Conservation (phyloP, 35 echinoderm and acorn worm genomes). For the Lytechinus variegatus region DNA sequence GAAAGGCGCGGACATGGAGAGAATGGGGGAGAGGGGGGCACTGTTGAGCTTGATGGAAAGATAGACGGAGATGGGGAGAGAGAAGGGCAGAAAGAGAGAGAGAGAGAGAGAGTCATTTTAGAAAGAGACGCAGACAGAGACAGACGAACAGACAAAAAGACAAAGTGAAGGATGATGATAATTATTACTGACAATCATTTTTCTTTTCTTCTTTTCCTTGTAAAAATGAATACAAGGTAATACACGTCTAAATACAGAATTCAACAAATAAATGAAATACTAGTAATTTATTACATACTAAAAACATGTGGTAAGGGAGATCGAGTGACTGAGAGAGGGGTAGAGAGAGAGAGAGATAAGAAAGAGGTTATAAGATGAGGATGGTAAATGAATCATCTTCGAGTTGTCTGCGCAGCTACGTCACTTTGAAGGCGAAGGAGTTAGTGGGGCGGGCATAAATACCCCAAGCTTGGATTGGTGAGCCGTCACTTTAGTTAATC, state of each 20-base stretch:
- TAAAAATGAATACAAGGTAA: no score
- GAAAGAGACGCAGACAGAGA: background rate
- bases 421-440: background rate
- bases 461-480: background rate
- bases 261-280: no score
- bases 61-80: no score
- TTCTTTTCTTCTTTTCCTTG: no score
- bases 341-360: background rate
- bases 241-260: no score
- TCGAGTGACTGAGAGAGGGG: background rate
- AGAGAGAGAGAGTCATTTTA: background rate
- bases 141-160: no score
- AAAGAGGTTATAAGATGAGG: background rate
- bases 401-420: constrained; percentile 7
- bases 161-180: no score
- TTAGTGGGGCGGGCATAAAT: background rate
- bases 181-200: no score
- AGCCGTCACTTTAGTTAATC: background rate
- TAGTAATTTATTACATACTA: no score
- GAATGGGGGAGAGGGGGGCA: no score
- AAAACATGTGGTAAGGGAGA: background rate
- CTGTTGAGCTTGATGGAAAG: no score
- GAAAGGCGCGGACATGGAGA: no score
- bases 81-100: background rate
- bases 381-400: background rate